Conservation (phyloP, 2,113 vertebrate species). For the Daboia siamensis region DNA sequence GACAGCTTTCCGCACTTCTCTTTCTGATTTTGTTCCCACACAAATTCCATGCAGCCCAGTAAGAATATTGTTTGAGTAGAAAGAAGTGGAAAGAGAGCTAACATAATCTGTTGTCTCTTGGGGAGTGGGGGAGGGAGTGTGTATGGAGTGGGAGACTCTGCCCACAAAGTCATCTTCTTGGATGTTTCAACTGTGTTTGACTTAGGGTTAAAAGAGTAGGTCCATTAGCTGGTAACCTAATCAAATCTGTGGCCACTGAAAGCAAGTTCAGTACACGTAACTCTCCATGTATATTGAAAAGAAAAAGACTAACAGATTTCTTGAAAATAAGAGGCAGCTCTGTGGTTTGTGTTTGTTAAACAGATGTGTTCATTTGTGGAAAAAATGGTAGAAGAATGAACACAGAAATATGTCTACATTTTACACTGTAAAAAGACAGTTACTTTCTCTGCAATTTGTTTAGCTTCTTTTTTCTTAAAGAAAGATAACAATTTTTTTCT, state of each 20-base stretch:
- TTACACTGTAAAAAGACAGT: neutral
- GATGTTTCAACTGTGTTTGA: neutral
- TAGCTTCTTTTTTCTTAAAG: neutral
- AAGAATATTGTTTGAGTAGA: conserved; percentile 37
- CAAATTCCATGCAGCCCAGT: conserved; percentile 14
- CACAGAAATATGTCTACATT: neutral
- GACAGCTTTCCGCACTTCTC: neutral
- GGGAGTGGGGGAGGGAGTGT: neutral
- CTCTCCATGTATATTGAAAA: neutral
- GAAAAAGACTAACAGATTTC: neutral
- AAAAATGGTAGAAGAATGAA: neutral
- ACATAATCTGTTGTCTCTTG: conserved; percentile 11
- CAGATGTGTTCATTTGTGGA: neutral
- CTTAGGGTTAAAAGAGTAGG: conserved; percentile 20
- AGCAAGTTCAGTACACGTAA: neutral
- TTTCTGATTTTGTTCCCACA: conserved; percentile 36
- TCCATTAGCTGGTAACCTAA: neutral
- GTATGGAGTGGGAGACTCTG: neutral
- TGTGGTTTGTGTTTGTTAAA: neutral
- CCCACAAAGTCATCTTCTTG: conserved; percentile 31
- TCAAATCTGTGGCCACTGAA: neutral
- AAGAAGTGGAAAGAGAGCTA: neutral
- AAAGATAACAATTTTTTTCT: neutral
- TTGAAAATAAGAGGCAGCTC: neutral
- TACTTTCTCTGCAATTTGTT: neutral